Evolutionary conservation across 2,113 vertebrate species (phyloP).

Genomic region (Telmatochromis sp.): DNA sequence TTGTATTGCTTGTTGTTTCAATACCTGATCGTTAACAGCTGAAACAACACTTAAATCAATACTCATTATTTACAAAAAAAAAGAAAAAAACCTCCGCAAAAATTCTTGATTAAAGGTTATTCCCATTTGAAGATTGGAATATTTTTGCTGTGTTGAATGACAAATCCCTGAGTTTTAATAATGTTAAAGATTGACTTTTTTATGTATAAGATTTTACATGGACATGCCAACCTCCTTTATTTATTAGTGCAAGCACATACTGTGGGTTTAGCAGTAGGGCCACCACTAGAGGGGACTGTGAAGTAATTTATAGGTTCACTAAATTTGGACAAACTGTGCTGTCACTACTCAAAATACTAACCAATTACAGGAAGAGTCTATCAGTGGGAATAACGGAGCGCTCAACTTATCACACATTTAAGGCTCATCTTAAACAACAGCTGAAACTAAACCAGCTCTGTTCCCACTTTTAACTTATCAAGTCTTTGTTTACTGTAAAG

Average conservation of each 20-base stretch:
- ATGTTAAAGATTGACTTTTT: neutral
- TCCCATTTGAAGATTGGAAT: neutral
- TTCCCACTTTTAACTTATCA: neutral
- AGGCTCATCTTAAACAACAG: neutral
- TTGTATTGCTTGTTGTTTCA: neutral
- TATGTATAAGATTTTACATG: neutral
- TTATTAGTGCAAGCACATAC: neutral
- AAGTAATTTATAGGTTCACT: neutral
- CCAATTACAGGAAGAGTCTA: rapidly evolving
- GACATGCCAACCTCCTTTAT: neutral
- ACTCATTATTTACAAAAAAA: neutral
- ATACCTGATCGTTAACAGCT: neutral
- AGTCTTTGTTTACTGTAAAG: neutral
- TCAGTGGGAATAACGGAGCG: rapidly evolving
- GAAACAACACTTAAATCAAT: neutral
- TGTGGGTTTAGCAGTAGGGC: neutral
- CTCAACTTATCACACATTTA: neutral
- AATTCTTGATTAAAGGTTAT: neutral
- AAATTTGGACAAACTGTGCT: neutral
- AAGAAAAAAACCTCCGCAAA: neutral
- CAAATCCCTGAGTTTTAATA: neutral
- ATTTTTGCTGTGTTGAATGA: neutral
- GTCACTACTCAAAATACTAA: neutral
- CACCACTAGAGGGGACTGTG: neutral
- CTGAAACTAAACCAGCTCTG: neutral